phyloP scores from a whole-genome alignment of 2,113 vertebrate species.

The Erinaceus europaeus region DNA sequence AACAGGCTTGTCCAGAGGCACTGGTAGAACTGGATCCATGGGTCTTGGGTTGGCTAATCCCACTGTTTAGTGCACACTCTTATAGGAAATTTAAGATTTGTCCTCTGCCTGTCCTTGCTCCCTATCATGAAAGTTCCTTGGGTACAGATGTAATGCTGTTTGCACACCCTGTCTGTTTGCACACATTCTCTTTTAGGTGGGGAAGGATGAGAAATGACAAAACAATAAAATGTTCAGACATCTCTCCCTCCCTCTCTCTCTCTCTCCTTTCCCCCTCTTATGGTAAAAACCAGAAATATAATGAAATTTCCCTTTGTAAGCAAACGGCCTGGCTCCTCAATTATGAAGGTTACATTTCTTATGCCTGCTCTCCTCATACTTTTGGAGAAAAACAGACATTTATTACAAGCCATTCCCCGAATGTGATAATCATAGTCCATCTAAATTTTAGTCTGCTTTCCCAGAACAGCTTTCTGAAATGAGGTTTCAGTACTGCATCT shows the following conservation, averaged over 20 bases:
- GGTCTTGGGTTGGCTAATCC: not conserved
- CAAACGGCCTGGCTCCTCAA: conserved; percentile 63
- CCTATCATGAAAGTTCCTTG: no score
- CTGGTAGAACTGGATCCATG: not conserved
- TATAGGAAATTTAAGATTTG: not conserved
- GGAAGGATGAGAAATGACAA: not conserved
- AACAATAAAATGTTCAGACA: no score
- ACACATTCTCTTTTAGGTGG: not conserved
- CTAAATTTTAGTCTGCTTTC: conserved; percentile 61
- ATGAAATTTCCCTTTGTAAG: conserved; percentile 63
- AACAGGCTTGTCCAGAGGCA: not conserved
- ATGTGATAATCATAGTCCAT: conserved; percentile 67
- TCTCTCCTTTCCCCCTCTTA: no score
- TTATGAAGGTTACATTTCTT: conserved; percentile 67
- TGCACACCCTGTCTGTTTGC: not conserved
- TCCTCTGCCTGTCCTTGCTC: not conserved
- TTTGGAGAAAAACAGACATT: conserved; percentile 65
- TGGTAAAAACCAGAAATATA: no score
- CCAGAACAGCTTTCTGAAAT: conserved; percentile 72
- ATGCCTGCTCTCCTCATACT: conserved; percentile 47
- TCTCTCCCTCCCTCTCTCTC: no score
- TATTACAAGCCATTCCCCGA: conserved; percentile 60
- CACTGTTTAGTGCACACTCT: not conserved
- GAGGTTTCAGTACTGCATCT: conserved; percentile 52
- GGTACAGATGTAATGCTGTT: not conserved